Evolutionary conservation across 2,113 vertebrate species (phyloP), one percentile per base, ranked within the genome.

Genomic region (Onychostoma macrolepis): DNA sequence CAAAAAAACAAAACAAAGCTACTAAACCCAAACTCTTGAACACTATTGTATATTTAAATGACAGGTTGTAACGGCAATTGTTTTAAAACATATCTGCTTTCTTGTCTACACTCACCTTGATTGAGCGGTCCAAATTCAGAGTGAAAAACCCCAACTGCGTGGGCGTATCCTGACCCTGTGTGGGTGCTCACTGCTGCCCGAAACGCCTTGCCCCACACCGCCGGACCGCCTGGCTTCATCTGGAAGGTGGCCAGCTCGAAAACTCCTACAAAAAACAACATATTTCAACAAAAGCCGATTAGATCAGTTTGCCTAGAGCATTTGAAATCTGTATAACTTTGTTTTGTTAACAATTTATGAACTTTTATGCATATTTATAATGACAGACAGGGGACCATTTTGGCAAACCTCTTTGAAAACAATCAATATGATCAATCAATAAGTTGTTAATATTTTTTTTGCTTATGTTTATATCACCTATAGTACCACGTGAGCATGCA

Each of bases 181-280:
- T 97, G 97, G 88, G 95, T 88, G 1, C 48, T 91, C 53, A 97
- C 2, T 11, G 97, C 94, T 0, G 91, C 95, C 92, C 87, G 94
- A 89, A 99, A 97, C 0, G 93, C 87, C 0, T 93, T 11, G 0
- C 96, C 97, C 97, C 98, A 99, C 74, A 98, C 85, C 0, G 95
- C 95, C 4, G 97, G 97, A 17, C 97, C 97, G 0, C 98, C 97
- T 2, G 97, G 96, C 58, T 94, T 96, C 97, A 99, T 97, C 88
- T 95, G 96, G 92, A 96, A 98, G 26, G 94, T 95, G 1, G 92
- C 92, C 91, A 97, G 91, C 91, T 99, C 98, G 10, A 96, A 99
- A 4, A 97, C 92, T 83, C 98, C 98, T 99, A 90, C 43, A 91
- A 17, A 91, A 72, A 90, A 82, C 78, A n/a, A 58, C 3, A 89